Base-by-base conservation (phyloP, 2,888 invertebrate species). In the Branchipolynoe longqiensis region DNA sequence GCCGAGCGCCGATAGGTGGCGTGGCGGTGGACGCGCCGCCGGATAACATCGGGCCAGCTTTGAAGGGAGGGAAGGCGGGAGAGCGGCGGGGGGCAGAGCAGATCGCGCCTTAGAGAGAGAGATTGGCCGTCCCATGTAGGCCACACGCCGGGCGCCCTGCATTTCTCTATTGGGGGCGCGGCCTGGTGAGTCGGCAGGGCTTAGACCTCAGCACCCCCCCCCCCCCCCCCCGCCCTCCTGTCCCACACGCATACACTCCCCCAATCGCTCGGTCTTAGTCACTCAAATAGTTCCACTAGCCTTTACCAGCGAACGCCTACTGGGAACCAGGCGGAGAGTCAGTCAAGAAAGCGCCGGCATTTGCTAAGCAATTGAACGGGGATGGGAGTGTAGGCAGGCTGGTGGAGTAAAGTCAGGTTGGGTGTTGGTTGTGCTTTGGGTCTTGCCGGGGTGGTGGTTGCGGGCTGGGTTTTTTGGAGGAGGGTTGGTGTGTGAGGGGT, bases 31-130 rank as follows among this genome's bases (percentile, higher is more conserved):
- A 14, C 33, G 14, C 36, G 69, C 38, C 22, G 4, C 69, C 36
- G 69, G 69, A 69, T 69, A 69, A 69, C 69, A 69, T 69, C 69
- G 18, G 36, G n/a, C 36, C 36, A 69, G 36, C 69, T 69, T 38
- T 69, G 36, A 69, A 62, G 31, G 62, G 8, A 8, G n/a, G n/a
- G 36, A 69, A 62, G 31, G 62, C 2, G 3, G 56, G 56, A 56
- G 56, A 25, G 56, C 22, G 56, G 56, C n/a, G 28, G 62, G 62
- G 62, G 18, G 38, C 18, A 38, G 62, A 3, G 38, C 18, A 38
- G 69, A 69, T 69, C 69, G 14, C 33, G 69, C 69, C n/a, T 38
- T 22, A 69, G 69, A 69, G 38, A 69, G 12, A n/a, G 38, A 14
- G 69, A 69, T 69, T 69, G 69, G 36, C 69, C 25, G 36, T 22